A percentile compares a stretch with the other conserved stretches of the same genome.
These are phyloP conservation scores for Micromussa lordhowensis DNA, from an alignment of 92 coral and sea anemone genomes.

Conservation along the genomic window DNA sequence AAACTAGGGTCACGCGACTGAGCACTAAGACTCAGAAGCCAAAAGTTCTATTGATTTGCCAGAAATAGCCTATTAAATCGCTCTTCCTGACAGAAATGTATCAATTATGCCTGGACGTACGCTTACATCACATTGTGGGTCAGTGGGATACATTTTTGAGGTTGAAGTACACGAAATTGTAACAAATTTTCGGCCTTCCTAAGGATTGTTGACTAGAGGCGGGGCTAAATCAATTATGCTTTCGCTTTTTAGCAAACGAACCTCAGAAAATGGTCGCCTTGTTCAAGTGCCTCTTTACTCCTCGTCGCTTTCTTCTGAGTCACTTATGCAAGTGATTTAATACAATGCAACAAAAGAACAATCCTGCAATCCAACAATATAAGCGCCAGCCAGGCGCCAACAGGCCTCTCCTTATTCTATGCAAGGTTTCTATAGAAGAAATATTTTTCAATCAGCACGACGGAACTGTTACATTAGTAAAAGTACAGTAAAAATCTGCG, in stretches of 20 bases:
- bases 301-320: conserved; percentile 53
- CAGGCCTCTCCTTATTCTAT: no score
- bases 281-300: conserved; percentile 39
- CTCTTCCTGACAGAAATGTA: conserved; percentile 8
- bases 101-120: conserved; percentile 10
- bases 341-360: no score
- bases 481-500: no score
- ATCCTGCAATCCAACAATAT: no score
- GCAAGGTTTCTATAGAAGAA: no score
- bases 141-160: conserved; percentile 31
- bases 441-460: no score
- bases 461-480: no score
- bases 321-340: conserved; percentile 47
- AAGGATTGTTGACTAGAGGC: no score
- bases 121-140: conserved; percentile 28
- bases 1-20: conserved; percentile 51
- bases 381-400: no score
- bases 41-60: conserved; percentile 9
- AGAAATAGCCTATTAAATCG: conserved; percentile 5
- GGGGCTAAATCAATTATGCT: conserved; percentile 12
- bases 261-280: conserved; percentile 41
- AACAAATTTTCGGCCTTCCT: conserved; percentile 20
- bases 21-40: conserved; percentile 32
- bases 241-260: conserved; percentile 4
- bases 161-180: conserved; percentile 40